Percentiles rank a stretch among this genome's conserved stretches.
phyloP scores from a whole-genome alignment of 2,113 vertebrate genomes.

The Reinhardtius hippoglossoides region DNA sequence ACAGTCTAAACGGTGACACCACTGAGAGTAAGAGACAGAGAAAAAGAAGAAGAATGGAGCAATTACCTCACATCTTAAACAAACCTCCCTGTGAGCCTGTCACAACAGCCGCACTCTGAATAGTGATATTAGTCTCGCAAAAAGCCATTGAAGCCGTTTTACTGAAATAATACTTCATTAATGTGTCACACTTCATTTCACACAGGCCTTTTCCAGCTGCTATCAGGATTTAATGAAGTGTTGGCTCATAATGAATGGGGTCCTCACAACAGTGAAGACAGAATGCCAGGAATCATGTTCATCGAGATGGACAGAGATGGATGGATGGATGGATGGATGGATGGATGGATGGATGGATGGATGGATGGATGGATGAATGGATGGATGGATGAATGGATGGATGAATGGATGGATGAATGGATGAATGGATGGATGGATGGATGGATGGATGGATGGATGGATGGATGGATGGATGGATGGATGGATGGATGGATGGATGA shows the following conservation, averaged over 20 bases:
- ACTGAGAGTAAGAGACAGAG: background rate
- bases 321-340: background rate
- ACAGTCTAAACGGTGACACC: conserved; percentile 23
- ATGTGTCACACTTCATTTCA: conserved; percentile 52
- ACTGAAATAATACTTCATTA: conserved; percentile 56
- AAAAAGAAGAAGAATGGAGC: background rate
- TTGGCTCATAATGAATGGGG: conserved; percentile 6
- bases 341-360: background rate
- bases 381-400: background rate
- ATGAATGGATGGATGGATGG: too few species aligned
- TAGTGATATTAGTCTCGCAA: conserved; percentile 46
- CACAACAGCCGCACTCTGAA: conserved; percentile 31
- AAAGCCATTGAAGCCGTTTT: conserved; percentile 31
- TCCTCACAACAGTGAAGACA: too few species aligned
- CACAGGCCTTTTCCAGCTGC: conserved; percentile 24
- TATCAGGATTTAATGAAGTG: conserved; percentile 45
- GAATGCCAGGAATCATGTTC: background rate
- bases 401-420: background rate
- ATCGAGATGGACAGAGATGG: background rate
- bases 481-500: background rate
- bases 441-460: too few species aligned
- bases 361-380: too few species aligned
- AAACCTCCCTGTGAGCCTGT: conserved; percentile 29
- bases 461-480: background rate
- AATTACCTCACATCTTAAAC: conserved; percentile 30